phyloP scores from a whole-genome alignment of 2,797 vertebrate species.

The Labroides dimidiatus region DNA sequence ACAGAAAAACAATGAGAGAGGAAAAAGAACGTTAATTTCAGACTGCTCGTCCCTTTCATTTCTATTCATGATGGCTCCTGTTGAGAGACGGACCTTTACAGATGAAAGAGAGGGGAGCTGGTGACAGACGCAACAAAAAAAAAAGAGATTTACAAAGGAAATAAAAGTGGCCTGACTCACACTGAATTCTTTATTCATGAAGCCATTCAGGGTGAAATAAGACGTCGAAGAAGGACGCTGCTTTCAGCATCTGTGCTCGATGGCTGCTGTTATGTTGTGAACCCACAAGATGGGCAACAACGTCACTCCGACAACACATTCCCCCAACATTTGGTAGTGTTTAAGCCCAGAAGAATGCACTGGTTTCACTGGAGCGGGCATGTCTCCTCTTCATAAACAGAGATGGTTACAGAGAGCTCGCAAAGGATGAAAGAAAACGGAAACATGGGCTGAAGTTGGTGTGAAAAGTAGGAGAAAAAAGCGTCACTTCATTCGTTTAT shows the following conservation, averaged over 20 bases:
- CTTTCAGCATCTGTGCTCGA: conserved; percentile 16
- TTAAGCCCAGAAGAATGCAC: conserved; percentile 28
- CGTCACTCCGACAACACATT: conserved; percentile 35
- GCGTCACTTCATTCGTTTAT: no score
- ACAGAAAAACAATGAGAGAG: conserved; percentile 50
- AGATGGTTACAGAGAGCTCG: conserved; percentile 24
- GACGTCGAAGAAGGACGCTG: conserved; percentile 6
- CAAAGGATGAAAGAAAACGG: conserved; percentile 17
- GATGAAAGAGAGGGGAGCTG: conserved; percentile 22
- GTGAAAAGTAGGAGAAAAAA: no score
- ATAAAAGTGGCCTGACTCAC: conserved; percentile 19
- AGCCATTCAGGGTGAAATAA: conserved; percentile 12
- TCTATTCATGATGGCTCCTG: conserved; percentile 56
- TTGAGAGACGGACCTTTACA: conserved; percentile 44
- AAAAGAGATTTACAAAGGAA: conserved; percentile 32
- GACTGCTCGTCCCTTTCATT: conserved; percentile 42
- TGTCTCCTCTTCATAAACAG: conserved; percentile 8
- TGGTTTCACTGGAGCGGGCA: conserved; percentile 5
- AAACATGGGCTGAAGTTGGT: conserved; percentile 17
- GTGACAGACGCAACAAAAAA: conserved; percentile 10
- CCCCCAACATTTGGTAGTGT: conserved; percentile 43
- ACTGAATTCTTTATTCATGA: conserved; percentile 24
- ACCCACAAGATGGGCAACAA: not conserved
- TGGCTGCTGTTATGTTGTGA: conserved; percentile 1
- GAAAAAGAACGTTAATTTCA: no score